Evolutionary conservation across 23 tunicate genomes (phyloP), one percentile per base, ranked within the genome.

Genomic region (Botrylloides violaceus): DNA sequence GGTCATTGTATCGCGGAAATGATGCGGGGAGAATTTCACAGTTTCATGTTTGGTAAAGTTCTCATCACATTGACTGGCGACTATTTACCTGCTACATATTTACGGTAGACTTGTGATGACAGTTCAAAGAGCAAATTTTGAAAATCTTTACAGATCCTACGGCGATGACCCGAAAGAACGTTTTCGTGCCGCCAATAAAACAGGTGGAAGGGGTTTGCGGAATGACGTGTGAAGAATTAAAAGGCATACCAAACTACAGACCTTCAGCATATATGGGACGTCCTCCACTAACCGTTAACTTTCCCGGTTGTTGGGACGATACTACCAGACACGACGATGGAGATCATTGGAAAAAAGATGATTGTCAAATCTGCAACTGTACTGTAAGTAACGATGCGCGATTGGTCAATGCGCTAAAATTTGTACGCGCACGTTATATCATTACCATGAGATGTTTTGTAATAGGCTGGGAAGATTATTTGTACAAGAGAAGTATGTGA

Each of bases 361-460:
- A 77, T 58, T 88, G 96, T 73, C 70, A 61, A 24, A 70, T 50
- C 53, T 88, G 96, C 73, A 77, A 80, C 19, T 88, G 96, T 37
- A 66, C 79, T 3, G 96, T 88, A 65, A 65, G 94, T 66, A 49
- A 18, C 53, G 9, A 9, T 43, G 9, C 15, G 15, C 53, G 53
- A 9, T 7, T 43, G 15, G 12, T 7, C 22, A 5, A 20, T 18
- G 25, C 12, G 19, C 61, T 15, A 29, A 20, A 15, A 24, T 29
- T 15, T 24, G 29, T 7, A 9, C 12, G 20, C 1, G 31, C 25
- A n/a, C 9, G 29, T 29, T 66, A 23, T 32, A 66, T 1, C 1
- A 66, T 34, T 66, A 22, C 49, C 1, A n/a, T n/a, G n/a, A n/a
- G 29, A 25, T 65, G 53, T n/a, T 28, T 29, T 28, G 23, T 50